A percentile compares a stretch with the other conserved stretches of the same genome.
phyloP scores from a whole-genome alignment of 2,888 invertebrate genomes.

The Acanthosepion lycidas region DNA sequence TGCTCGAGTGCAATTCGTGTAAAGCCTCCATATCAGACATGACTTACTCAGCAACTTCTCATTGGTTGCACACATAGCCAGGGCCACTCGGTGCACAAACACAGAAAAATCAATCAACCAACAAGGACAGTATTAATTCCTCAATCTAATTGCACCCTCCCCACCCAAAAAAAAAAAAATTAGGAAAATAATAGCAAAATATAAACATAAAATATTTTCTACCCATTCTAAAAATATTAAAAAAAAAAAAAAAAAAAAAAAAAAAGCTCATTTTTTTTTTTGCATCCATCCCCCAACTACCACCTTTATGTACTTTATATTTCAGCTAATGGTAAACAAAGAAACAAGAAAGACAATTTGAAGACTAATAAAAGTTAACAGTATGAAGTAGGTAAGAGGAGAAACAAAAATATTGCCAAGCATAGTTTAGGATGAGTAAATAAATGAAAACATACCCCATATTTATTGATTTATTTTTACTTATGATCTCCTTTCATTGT shows the following conservation, averaged over 20 bases:
- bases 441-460: neutral
- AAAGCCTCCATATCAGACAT: constrained; percentile 40
- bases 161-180: neutral
- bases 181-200: neutral
- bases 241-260: neutral
- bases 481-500: too few species aligned
- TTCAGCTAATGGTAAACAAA: neutral
- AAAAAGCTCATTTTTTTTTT: too few species aligned
- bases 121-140: neutral
- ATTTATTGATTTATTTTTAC: too few species aligned
- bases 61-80: constrained; percentile 36
- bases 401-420: neutral
- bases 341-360: neutral
- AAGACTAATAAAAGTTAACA: too few species aligned
- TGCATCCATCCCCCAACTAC: too few species aligned
- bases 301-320: too few species aligned
- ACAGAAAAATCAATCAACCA: constrained; percentile 36
- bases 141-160: neutral
- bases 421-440: neutral
- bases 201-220: neutral
- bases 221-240: neutral
- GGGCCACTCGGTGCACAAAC: constrained; percentile 40
- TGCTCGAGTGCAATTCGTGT: constrained; percentile 36
- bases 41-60: constrained; percentile 44
- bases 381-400: too few species aligned